Evolutionary conservation across 2,888 invertebrate genomes (phyloP).

Genomic region (Ormyrus thymus): DNA sequence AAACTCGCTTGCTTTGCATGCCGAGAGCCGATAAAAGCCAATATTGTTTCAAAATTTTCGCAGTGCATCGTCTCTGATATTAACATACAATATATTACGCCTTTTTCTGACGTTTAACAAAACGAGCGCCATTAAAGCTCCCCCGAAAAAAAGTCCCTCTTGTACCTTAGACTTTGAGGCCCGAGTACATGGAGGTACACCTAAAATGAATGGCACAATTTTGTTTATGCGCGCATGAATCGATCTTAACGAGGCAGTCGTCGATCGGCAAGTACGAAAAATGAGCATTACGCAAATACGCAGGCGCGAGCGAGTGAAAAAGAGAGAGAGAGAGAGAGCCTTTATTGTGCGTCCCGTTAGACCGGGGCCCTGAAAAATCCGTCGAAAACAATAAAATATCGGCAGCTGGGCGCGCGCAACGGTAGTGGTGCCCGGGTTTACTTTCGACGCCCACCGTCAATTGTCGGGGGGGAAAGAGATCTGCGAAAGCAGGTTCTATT

Average conservation of each 20-base stretch:
- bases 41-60: too few relatives aligned
- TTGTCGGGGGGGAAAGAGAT: conserved; percentile 43
- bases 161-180: conserved; percentile 1
- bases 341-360: conserved; percentile 53
- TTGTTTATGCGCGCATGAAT: conserved; percentile 53
- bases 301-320: conserved; percentile 23
- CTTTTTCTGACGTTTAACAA: conserved; percentile 5
- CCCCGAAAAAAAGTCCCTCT: neutral
- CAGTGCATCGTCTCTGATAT: too few relatives aligned
- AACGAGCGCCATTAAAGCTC: conserved; percentile 14
- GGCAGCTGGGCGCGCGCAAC: neutral
- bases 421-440: conserved; percentile 53
- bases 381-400: conserved; percentile 48
- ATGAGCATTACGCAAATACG: conserved; percentile 52
- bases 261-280: conserved; percentile 24
- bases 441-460: conserved; percentile 61
- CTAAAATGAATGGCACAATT: conserved; percentile 49
- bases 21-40: too few relatives aligned
- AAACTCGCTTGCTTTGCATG: too few relatives aligned
- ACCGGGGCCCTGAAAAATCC: neutral
- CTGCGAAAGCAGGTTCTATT: conserved; percentile 56
- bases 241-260: conserved; percentile 52
- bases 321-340: conserved; percentile 17
- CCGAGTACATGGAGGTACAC: neutral
- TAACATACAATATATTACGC: too few relatives aligned